Conservation (phyloP, 2,888 invertebrate genomes). For the Monochamus alternatus region DNA sequence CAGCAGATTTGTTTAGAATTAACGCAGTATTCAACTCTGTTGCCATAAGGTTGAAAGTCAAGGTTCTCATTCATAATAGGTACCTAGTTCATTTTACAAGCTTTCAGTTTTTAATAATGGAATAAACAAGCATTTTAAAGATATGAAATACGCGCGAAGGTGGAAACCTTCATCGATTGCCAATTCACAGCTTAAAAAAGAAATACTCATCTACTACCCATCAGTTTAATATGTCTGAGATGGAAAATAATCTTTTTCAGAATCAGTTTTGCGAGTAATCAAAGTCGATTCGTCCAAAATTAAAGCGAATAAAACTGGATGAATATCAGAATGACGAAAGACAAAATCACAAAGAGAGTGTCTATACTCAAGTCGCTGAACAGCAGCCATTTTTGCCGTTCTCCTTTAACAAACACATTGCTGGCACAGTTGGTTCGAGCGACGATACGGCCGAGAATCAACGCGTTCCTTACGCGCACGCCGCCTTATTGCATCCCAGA, state of each 20-base stretch:
- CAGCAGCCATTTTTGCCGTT: constrained; percentile 53
- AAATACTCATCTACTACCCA: neutral
- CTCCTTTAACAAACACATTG: constrained; percentile 42
- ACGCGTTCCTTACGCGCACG: constrained; percentile 72
- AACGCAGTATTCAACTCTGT: neutral
- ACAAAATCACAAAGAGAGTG: constrained; percentile 20
- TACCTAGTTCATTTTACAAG: no score
- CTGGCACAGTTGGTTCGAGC: constrained; percentile 53
- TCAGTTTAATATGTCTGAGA: neutral
- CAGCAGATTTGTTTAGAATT: neutral
- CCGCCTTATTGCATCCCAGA: constrained; percentile 69
- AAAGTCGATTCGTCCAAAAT: no score
- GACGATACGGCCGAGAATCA: constrained; percentile 77
- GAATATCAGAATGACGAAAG: neutral
- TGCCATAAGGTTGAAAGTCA: constrained; percentile 7
- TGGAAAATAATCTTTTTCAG: no score
- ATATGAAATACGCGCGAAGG: neutral
- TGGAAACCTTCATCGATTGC: neutral
- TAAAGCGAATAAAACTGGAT: constrained; percentile 15
- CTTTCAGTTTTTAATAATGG: no score
- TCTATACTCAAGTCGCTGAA: constrained; percentile 27
- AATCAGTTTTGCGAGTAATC: no score
- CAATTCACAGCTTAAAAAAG: neutral
- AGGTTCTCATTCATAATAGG: neutral
- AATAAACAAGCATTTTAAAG: no score